phyloP scores from a whole-genome alignment of 2,888 invertebrate species.

The Macrosoma leucophasiata region DNA sequence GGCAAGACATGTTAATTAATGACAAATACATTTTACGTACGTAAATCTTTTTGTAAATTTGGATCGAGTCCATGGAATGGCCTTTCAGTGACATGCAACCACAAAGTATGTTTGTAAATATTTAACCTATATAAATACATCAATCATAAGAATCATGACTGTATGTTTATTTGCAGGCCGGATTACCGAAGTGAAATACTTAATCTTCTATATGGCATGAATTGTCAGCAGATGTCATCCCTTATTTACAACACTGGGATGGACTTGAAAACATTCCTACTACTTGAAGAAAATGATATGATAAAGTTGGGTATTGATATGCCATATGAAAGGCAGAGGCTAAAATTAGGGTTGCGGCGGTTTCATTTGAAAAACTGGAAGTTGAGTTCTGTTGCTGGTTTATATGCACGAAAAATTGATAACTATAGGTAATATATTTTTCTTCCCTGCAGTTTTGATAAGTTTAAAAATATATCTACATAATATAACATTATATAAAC shows the following conservation, averaged over 20 bases:
- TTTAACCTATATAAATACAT: no score
- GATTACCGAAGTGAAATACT: slow-evolving; percentile 70
- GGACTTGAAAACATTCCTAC: slow-evolving; percentile 72
- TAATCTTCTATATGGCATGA: slow-evolving; percentile 76
- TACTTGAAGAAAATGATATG: slow-evolving; percentile 75
- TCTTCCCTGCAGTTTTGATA: no score
- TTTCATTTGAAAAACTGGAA: slow-evolving; percentile 78
- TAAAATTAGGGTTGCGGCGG: slow-evolving; percentile 68
- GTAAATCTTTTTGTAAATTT: no score
- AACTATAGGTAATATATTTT: slow-evolving; percentile 65
- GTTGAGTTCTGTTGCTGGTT: slow-evolving; percentile 55
- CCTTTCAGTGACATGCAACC: no score
- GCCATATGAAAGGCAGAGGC: slow-evolving; percentile 75
- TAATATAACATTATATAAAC: no score
- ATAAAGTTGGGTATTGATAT: slow-evolving; percentile 73
- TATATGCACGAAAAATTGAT: slow-evolving; percentile 52
- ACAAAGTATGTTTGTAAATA: no score
- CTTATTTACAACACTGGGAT: slow-evolving; percentile 66
- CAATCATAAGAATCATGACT: no score
- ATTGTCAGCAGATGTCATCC: slow-evolving; percentile 66
- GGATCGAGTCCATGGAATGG: no score
- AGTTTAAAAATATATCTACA: no score
- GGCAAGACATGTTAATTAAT: no score
- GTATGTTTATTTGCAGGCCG: slow-evolving; percentile 47
- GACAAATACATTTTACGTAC: no score